Conservation (phyloP, 2,888 invertebrate species). For the Hymenopus coronatus region DNA sequence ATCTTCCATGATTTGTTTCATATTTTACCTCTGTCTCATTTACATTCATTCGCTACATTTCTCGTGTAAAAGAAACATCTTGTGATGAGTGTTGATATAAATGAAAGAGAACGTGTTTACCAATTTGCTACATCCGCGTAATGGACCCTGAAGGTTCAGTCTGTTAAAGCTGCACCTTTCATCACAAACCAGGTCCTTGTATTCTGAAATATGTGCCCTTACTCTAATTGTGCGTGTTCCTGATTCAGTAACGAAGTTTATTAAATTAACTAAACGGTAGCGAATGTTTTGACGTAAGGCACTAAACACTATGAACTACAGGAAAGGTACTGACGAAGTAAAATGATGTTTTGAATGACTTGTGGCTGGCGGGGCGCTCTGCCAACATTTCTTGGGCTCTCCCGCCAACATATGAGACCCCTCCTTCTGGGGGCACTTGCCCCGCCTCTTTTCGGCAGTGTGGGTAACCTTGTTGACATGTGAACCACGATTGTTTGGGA, state of each 20-base stretch:
- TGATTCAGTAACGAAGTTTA: slow-evolving; percentile 15
- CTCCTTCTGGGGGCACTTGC: not conserved
- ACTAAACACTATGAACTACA: not conserved
- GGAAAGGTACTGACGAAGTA: not conserved
- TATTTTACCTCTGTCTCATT: not conserved
- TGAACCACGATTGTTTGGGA: not conserved
- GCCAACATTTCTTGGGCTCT: slow-evolving; percentile 13
- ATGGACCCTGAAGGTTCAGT: not conserved
- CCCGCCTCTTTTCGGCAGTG: slow-evolving; percentile 7
- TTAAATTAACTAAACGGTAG: not conserved
- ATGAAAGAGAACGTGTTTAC: not conserved
- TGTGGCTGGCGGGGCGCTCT: slow-evolving; percentile 10
- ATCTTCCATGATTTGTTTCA: not conserved
- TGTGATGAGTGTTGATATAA: not conserved
- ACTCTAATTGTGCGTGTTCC: not conserved
- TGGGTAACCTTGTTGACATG: not conserved
- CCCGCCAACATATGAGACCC: not conserved
- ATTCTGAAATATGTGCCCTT: not conserved
- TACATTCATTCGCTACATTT: not conserved
- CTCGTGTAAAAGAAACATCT: not conserved
- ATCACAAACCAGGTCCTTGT: not conserved
- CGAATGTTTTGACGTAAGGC: not conserved
- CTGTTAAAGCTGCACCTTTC: not conserved
- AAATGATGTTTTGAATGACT: slow-evolving; percentile 6
- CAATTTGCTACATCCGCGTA: not conserved